Conservation (phyloP, 2,888 invertebrate species). For the Busseola fusca region DNA sequence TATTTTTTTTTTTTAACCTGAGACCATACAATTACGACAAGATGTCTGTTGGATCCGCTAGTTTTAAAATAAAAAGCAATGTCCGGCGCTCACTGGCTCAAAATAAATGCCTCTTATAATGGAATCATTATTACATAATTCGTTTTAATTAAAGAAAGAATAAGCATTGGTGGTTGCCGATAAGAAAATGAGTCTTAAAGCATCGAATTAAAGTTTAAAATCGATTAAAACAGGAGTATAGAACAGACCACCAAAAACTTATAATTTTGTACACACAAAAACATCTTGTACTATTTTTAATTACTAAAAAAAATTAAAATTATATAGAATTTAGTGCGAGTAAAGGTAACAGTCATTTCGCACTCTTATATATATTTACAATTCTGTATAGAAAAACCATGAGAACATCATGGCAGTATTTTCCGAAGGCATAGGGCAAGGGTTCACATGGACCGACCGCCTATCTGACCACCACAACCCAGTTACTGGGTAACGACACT, state of each 20-base stretch:
- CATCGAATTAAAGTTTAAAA: constrained; percentile 7
- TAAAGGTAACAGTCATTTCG: constrained; percentile 31
- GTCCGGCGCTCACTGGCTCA: constrained; percentile 1
- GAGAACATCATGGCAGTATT: neutral
- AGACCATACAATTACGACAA: neutral
- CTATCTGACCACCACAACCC: neutral
- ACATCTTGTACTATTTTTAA: constrained; percentile 40
- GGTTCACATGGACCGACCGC: neutral
- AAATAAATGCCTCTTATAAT: constrained; percentile 45
- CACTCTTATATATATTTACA: constrained; percentile 16
- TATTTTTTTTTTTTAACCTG: too few species aligned
- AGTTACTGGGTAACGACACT: neutral
- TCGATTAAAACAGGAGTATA: neutral
- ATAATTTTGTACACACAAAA: constrained; percentile 44
- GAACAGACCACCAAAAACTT: constrained; percentile 13
- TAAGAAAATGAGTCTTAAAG: constrained; percentile 1
- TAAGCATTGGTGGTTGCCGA: constrained; percentile 13
- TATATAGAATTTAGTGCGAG: constrained; percentile 4
- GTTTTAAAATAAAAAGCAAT: constrained; percentile 6
- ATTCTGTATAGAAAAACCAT: constrained; percentile 25
- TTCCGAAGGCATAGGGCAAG: neutral
- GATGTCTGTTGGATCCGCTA: neutral
- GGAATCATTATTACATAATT: constrained; percentile 36
- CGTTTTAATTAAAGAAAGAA: neutral
- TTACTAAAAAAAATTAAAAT: constrained; percentile 19